A percentile compares a stretch with the other conserved stretches of the same genome.
Conservation (phyloP, 2,888 invertebrate species). For the Plebejus argus region DNA sequence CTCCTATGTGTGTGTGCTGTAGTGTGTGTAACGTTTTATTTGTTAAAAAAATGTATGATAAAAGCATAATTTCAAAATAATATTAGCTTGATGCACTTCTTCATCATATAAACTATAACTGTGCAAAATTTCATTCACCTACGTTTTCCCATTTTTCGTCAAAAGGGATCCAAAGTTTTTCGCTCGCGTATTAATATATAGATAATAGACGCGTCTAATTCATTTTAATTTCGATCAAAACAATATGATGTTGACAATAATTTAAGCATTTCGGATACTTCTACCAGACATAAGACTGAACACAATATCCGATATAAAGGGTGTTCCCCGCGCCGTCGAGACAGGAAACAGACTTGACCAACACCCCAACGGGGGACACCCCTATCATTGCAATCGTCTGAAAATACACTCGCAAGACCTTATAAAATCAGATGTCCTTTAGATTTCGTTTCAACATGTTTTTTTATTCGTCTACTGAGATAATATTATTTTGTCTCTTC, state of each 20-base stretch:
- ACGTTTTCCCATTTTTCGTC: too few relatives aligned
- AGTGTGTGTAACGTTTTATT: too few relatives aligned
- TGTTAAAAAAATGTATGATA: too few relatives aligned
- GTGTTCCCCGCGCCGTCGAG: conserved; percentile 1
- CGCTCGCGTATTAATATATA: too few relatives aligned
- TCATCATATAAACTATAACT: too few relatives aligned
- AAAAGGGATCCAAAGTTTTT: too few relatives aligned
- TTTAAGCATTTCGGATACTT: not conserved
- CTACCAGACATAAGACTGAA: not conserved
- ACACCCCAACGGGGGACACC: not conserved
- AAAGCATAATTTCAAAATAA: too few relatives aligned
- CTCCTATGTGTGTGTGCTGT: too few relatives aligned
- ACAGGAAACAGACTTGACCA: conserved; percentile 14
- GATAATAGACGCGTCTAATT: too few relatives aligned
- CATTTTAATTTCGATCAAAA: too few relatives aligned
- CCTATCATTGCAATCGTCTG: conserved; percentile 9
- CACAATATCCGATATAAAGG: not conserved
- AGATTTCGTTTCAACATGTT: not conserved
- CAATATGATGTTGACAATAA: not conserved
- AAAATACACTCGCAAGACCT: conserved; percentile 9
- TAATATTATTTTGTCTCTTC: not conserved
- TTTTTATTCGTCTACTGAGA: not conserved
- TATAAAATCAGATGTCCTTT: conserved; percentile 9
- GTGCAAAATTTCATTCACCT: too few relatives aligned
- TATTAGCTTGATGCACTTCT: too few relatives aligned